These are phyloP conservation scores for Pyralis farinalis DNA, from an alignment of 2,888 invertebrate genomes.

Conservation along the genomic window DNA sequence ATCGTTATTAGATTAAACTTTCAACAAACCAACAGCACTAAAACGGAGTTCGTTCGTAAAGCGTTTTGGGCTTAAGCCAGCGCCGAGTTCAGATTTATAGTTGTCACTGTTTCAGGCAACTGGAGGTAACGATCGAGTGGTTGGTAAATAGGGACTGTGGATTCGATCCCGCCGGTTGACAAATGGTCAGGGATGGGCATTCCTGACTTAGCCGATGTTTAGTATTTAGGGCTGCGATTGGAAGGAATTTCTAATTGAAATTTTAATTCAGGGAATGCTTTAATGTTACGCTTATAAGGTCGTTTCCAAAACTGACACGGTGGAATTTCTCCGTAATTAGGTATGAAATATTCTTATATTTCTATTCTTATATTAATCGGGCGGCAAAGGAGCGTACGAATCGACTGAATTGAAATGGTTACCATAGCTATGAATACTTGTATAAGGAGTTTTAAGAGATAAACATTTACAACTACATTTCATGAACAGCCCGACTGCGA, in stretches of 20 bases:
- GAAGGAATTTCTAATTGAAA: neutral
- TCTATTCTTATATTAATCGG: too few species aligned
- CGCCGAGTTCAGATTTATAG: conserved; percentile 22
- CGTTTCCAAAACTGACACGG: too few species aligned
- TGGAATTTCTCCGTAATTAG: too few species aligned
- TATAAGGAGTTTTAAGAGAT: too few species aligned
- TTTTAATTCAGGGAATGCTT: neutral
- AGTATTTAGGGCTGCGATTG: neutral
- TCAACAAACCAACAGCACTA: neutral
- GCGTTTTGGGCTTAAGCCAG: conserved; percentile 16
- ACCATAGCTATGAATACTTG: too few species aligned
- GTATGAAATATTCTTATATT: too few species aligned
- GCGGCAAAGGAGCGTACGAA: too few species aligned
- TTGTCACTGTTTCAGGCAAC: conserved; percentile 12
- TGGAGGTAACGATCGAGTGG: conserved; percentile 36
- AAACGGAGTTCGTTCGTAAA: conserved; percentile 4
- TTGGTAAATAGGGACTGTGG: conserved; percentile 43
- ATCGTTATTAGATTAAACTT: too few species aligned
- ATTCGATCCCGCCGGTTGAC: conserved; percentile 40
- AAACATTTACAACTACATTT: too few species aligned
- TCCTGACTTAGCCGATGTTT: neutral
- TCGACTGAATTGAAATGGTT: too few species aligned
- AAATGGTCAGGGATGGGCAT: conserved; percentile 27
- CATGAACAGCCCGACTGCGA: too few species aligned
- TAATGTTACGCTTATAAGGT: too few species aligned